Evolutionary conservation across 2,113 vertebrate species (phyloP).

Genomic region (Microtus richardsoni): DNA sequence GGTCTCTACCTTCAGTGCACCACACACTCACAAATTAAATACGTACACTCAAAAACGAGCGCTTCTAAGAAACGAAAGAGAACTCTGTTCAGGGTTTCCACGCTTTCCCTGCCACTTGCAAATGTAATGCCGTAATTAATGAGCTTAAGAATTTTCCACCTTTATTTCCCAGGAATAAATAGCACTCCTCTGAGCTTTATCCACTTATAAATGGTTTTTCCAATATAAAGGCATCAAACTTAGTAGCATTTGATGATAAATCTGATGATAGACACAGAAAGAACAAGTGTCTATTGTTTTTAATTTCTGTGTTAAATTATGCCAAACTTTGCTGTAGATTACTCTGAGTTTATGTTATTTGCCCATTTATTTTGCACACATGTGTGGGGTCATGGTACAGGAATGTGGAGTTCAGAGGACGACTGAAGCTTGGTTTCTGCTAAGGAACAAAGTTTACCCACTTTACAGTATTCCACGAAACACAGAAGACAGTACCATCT

Average conservation of each 20-base stretch:
- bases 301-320: neutral
- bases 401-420: neutral
- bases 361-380: neutral
- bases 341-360: neutral
- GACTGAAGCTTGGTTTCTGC: neutral
- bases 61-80: neutral
- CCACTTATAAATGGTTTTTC: slow-evolving; percentile 1
- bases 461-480: neutral
- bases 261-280: neutral
- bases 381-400: neutral
- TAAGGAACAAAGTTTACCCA: neutral
- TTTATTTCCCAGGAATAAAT: neutral
- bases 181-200: neutral
- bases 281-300: neutral
- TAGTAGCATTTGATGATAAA: neutral
- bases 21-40: neutral
- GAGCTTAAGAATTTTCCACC: neutral
- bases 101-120: neutral
- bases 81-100: neutral
- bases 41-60: neutral
- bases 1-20: neutral
- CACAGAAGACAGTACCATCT: neutral
- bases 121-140: neutral
- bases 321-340: neutral
- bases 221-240: neutral